Base-by-base conservation (phyloP, 2,113 vertebrate species). In the Gambusia holbrooki region DNA sequence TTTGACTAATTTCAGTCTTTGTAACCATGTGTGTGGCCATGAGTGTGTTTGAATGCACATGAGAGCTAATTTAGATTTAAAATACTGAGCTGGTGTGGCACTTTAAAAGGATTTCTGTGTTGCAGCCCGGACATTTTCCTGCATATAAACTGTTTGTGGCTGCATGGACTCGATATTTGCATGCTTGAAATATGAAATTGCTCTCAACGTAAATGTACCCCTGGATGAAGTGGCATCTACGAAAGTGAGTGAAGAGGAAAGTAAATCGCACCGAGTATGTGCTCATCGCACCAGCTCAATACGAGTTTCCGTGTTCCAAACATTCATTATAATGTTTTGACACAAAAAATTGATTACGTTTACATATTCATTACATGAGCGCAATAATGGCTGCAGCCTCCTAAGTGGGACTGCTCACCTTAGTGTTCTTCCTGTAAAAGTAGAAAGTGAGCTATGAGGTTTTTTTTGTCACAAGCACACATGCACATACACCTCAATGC, bases 101-200 rank as follows among this genome's bases (percentile, higher is more conserved):
- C 86, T 90, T 88, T 72, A 83, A 80, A 85, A 71, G 76, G 76
- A 86, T 73, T 84, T 66, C 77, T 4, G 61, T n/a, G 71, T 66
- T 0, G 62, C 82, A 85, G 78, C 73, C 80, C 77, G 81, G 83
- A 85, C 90, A 80, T 86, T 85, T 84, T 69, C 51, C 73, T 13
- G 29, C 60, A 81, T 73, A 64, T 69, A 74, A 80, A 79, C 76
- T 82, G 79, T 87, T 87, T 84, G 74, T 80, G 74, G 82, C 76
- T 69, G 40, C 80, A 78, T 68, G n/a, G 70, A 79, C 60, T 83
- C 51, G 73, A 88, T 88, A 89, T 92, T 90, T 93, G 89, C 90
- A 91, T 90, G 85, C 86, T 88, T 92, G 88, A 93, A 88, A 89
- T 81, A 84, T 87, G 87, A 90, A 89, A 92, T 82, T 74, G 88